These are phyloP conservation scores for Drosophila albomicans DNA, from an alignment of 1,140 invertebrate genomes.

Conservation along the genomic window DNA sequence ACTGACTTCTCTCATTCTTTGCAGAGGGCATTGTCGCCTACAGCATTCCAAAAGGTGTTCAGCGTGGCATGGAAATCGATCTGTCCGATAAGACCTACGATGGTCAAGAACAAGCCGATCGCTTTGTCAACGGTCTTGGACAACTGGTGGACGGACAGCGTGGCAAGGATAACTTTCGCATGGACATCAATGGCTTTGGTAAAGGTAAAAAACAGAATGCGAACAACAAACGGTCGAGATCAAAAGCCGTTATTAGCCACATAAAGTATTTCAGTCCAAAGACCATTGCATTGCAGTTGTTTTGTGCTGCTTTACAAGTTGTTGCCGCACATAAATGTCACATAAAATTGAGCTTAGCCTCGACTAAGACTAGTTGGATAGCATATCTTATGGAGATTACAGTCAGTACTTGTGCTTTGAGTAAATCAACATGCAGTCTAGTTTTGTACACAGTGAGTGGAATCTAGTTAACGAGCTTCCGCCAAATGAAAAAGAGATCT, in stretches of 20 bases:
- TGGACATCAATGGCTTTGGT: constrained; percentile 89
- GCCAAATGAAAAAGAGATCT: constrained; percentile 3
- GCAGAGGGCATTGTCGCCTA: constrained; percentile 93
- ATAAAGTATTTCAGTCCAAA: constrained; percentile 37
- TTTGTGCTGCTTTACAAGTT: constrained; percentile 16
- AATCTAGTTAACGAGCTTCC: constrained; percentile 1
- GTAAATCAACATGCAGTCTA: not conserved
- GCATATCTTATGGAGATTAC: constrained; percentile 21
- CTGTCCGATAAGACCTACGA: constrained; percentile 97
- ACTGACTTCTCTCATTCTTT: constrained; percentile 34
- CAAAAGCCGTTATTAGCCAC: constrained; percentile 21
- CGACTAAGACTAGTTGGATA: constrained; percentile 18
- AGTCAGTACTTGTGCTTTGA: constrained; percentile 1
- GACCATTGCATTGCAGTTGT: not conserved
- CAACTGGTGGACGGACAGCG: constrained; percentile 95
- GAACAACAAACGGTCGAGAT: constrained; percentile 5
- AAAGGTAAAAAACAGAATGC: constrained; percentile 87
- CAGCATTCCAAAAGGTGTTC: constrained; percentile 92
- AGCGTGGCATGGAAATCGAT: constrained; percentile 93
- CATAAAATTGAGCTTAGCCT: constrained; percentile 43
- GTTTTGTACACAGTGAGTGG: not conserved
- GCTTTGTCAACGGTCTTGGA: constrained; percentile 93
- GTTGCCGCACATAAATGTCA: constrained; percentile 40
- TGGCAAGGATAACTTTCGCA: constrained; percentile 92
- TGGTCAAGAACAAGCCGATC: constrained; percentile 91